Percentiles rank a stretch among this genome's conserved stretches.
Evolutionary conservation across 2,113 vertebrate genomes (phyloP).

Genomic region (Rhinoptilus africanus): DNA sequence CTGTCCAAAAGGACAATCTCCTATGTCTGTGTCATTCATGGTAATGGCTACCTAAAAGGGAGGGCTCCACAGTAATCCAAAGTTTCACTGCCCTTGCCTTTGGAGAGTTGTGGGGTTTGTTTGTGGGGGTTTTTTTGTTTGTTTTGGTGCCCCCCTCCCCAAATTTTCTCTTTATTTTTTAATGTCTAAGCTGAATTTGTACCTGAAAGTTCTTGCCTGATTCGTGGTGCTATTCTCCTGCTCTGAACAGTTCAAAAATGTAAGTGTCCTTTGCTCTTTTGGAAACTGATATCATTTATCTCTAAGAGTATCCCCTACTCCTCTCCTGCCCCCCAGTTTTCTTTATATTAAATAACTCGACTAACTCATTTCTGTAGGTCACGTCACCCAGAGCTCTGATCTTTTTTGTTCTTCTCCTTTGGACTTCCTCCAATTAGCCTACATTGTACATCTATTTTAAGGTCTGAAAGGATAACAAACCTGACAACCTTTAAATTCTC

Average conservation of each 20-base stretch:
- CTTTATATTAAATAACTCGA: not conserved
- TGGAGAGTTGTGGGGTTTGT: not conserved
- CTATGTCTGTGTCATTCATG: rapidly evolving
- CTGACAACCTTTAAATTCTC: not conserved
- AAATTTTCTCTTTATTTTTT: not conserved
- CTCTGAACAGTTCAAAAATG: not conserved
- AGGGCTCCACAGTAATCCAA: not conserved
- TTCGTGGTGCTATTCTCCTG: not conserved
- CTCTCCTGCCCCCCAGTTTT: not conserved
- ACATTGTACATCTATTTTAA: not conserved
- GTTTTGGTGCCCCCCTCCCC: not conserved
- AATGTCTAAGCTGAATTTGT: not conserved
- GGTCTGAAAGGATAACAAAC: not conserved
- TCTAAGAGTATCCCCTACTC: not conserved
- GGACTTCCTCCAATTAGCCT: not conserved
- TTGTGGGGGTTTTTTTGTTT: not conserved
- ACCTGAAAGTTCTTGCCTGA: not conserved
- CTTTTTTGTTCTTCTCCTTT: not conserved
- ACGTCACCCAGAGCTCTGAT: not conserved
- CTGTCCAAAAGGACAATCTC: not conserved
- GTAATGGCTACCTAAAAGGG: not conserved
- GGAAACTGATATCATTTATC: not conserved
- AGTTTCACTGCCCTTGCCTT: not conserved
- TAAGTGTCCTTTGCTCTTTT: not conserved
- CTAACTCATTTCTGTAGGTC: not conserved